phyloP scores from a whole-genome alignment of 2,797 vertebrate genomes.

The Pseudocheirus occidentalis region DNA sequence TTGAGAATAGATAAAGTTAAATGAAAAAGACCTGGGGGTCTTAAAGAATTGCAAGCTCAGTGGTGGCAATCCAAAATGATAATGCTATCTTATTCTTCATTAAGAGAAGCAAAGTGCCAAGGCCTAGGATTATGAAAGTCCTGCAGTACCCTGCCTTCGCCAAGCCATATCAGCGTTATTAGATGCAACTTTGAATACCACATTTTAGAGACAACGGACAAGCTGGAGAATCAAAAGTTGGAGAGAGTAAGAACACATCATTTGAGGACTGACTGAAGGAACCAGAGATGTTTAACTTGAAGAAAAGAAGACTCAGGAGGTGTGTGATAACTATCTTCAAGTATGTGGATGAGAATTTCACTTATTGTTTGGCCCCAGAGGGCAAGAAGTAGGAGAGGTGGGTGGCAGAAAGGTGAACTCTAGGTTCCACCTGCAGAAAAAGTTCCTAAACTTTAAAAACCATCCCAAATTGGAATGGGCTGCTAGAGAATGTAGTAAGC shows the following conservation, averaged over 20 bases:
- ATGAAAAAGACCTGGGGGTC: not conserved
- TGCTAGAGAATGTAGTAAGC: not conserved
- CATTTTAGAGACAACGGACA: not conserved
- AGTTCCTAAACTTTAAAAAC: not conserved
- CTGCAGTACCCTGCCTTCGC: not conserved
- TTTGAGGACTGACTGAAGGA: not conserved
- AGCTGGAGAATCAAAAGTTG: not conserved
- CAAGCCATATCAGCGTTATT: not conserved
- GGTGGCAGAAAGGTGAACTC: not conserved
- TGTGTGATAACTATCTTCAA: not conserved
- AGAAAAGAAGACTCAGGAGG: not conserved
- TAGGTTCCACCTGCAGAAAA: not conserved
- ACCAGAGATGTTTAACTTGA: not conserved
- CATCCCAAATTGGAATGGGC: not conserved
- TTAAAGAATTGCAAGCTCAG: not conserved
- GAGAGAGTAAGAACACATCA: not conserved
- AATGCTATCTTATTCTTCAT: not conserved
- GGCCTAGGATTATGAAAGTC: not conserved
- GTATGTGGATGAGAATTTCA: not conserved
- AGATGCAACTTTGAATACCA: not conserved
- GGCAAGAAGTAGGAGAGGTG: not conserved
- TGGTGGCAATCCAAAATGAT: not conserved
- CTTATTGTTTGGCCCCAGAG: not conserved
- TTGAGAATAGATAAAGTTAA: not conserved
- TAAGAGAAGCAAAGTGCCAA: not conserved